Percentiles rank a stretch among this genome's conserved stretches.
phyloP scores from a whole-genome alignment of 2,888 invertebrate species.

The Drosophila kanekoi region DNA sequence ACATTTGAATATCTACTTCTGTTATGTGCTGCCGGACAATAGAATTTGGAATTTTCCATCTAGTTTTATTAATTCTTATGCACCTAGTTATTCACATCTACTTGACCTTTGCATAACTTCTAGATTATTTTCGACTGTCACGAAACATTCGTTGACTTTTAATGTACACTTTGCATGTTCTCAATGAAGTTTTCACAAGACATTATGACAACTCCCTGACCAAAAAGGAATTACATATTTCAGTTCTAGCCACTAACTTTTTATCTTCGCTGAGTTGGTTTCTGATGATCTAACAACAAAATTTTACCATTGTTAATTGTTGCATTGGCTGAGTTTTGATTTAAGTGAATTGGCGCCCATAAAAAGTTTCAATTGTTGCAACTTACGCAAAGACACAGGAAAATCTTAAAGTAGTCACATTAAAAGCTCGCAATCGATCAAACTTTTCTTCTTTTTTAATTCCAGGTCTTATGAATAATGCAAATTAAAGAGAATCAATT shows the following conservation, averaged over 20 bases:
- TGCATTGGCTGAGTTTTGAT: constrained; percentile 2
- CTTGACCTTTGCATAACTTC: constrained; percentile 25
- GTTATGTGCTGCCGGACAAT: not conserved
- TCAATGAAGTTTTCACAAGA: not conserved
- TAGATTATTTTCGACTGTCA: constrained; percentile 15
- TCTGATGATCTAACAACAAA: constrained; percentile 6
- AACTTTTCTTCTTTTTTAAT: not conserved
- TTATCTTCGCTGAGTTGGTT: not conserved
- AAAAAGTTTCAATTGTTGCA: not conserved
- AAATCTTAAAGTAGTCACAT: not conserved
- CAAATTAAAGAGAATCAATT: not conserved
- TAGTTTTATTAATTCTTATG: not conserved
- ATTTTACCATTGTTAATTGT: not conserved
- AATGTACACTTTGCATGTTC: constrained; percentile 61
- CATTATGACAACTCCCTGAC: not conserved
- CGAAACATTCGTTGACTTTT: constrained; percentile 16
- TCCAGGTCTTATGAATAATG: not conserved
- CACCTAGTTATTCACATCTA: constrained; percentile 20
- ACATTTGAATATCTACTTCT: not conserved
- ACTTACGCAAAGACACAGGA: not conserved
- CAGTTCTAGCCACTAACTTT: not conserved
- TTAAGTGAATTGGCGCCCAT: not conserved
- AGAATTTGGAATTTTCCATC: not conserved
- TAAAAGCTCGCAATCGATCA: not conserved
- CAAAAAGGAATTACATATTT: constrained; percentile 21